Evolutionary conservation across 2,888 invertebrate genomes (phyloP).

Genomic region (Vannuccia rotundouncinata): DNA sequence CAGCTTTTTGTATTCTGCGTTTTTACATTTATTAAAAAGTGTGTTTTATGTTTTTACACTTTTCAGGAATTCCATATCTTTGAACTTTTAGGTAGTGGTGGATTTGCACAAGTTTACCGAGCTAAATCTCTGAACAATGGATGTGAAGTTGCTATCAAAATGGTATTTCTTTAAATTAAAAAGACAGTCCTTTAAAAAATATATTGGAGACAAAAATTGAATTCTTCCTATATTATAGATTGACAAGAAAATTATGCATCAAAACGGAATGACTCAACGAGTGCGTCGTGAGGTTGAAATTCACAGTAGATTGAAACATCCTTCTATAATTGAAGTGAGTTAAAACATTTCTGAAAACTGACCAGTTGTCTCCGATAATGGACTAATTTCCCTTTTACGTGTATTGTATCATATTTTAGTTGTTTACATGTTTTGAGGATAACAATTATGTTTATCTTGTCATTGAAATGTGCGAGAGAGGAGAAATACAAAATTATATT

Average conservation of each 20-base stretch:
- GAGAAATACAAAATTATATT: slow-evolving; percentile 78
- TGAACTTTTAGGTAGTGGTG: slow-evolving; percentile 72
- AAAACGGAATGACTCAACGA: slow-evolving; percentile 73
- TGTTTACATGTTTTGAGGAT: slow-evolving; percentile 87
- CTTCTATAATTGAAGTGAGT: slow-evolving; percentile 67
- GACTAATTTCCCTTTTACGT: too few relatives aligned
- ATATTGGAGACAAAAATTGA: too few relatives aligned
- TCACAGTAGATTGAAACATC: slow-evolving; percentile 82
- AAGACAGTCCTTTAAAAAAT: too few relatives aligned
- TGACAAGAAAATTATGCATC: slow-evolving; percentile 80
- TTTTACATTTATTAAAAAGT: too few relatives aligned
- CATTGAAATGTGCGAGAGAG: slow-evolving; percentile 82
- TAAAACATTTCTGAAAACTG: background rate
- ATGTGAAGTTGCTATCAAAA: slow-evolving; percentile 83
- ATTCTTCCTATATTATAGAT: slow-evolving; percentile 59
- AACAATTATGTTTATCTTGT: slow-evolving; percentile 82
- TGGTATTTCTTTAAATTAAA: slow-evolving; percentile 67
- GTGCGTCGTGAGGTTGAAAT: slow-evolving; percentile 86
- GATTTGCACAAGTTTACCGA: slow-evolving; percentile 84
- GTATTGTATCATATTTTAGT: slow-evolving; percentile 46
- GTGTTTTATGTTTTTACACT: too few relatives aligned
- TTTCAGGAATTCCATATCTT: slow-evolving; percentile 34
- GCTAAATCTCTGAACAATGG: slow-evolving; percentile 73
- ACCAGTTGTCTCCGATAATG: background rate
- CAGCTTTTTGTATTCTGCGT: too few relatives aligned